Conservation (phyloP, 2,113 vertebrate genomes). For the Cheirogaleus medius region DNA sequence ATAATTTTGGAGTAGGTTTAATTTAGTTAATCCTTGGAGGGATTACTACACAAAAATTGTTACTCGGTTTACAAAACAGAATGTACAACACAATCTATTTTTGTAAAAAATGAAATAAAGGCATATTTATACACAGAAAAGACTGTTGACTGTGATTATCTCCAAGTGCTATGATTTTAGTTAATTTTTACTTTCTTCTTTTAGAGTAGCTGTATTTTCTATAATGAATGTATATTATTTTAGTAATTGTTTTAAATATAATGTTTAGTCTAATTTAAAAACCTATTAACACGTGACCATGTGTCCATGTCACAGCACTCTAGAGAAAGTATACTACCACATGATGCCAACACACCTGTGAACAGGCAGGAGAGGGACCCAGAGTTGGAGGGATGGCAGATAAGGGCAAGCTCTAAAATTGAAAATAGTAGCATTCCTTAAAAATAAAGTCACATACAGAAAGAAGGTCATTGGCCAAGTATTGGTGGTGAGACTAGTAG, state of each 20-base stretch:
- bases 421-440: not conserved
- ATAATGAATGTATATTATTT: not conserved
- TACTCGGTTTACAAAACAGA: not conserved
- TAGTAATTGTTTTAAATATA: not conserved
- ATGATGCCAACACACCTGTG: not conserved
- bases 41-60: not conserved
- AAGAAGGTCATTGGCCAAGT: not conserved
- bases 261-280: not conserved
- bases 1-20: not conserved
- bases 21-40: not conserved
- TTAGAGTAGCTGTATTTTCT: not conserved
- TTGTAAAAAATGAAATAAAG: not conserved
- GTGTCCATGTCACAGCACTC: not conserved
- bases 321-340: not conserved
- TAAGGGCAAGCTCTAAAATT: not conserved
- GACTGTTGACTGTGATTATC: not conserved
- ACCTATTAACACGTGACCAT: not conserved
- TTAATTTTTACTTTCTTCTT: not conserved
- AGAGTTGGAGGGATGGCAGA: not conserved
- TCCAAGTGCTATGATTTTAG: not conserved
- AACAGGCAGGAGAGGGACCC: not conserved
- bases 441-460: not conserved
- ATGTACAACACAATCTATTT: not conserved
- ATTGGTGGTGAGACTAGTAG: not conserved
- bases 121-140: not conserved